These are phyloP conservation scores for Apeltes quadracus DNA, from an alignment of 2,113 vertebrate genomes.

Conservation along the genomic window DNA sequence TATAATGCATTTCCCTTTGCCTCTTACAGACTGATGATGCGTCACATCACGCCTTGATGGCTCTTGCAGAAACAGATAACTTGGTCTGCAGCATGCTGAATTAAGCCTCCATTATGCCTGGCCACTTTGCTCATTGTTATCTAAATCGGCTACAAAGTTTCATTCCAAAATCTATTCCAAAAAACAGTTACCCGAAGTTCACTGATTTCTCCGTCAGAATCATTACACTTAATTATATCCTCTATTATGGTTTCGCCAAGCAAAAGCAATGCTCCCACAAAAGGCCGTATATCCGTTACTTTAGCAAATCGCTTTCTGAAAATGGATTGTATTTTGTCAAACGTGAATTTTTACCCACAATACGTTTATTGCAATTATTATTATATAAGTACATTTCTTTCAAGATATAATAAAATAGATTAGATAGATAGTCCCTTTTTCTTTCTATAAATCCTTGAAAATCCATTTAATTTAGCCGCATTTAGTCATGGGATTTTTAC, in stretches of 20 bases:
- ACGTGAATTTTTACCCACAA: constrained; percentile 3
- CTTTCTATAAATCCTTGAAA: not conserved
- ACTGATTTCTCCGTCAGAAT: constrained; percentile 29
- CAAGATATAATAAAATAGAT: not conserved
- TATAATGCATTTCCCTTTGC: constrained; percentile 63
- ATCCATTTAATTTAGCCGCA: no score
- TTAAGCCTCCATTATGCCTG: constrained; percentile 18
- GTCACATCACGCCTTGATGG: constrained; percentile 54
- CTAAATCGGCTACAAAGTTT: constrained; percentile 19
- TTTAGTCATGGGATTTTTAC: not conserved
- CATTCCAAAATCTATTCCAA: constrained; percentile 1
- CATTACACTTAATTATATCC: constrained; percentile 30
- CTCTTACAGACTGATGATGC: constrained; percentile 61
- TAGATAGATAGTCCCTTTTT: no score
- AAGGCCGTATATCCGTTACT: constrained; percentile 6
- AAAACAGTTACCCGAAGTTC: constrained; percentile 41
- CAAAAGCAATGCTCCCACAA: constrained; percentile 19
- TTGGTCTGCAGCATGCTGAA: constrained; percentile 36
- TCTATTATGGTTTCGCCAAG: constrained; percentile 3
- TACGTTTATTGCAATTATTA: not conserved
- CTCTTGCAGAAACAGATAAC: constrained; percentile 57
- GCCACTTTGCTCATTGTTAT: constrained; percentile 34
- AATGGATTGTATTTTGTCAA: not conserved
- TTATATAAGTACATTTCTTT: not conserved
- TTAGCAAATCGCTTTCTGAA: not conserved